Base-by-base conservation (phyloP, 1,140 invertebrate species). In the Drosophila micromelanica region DNA sequence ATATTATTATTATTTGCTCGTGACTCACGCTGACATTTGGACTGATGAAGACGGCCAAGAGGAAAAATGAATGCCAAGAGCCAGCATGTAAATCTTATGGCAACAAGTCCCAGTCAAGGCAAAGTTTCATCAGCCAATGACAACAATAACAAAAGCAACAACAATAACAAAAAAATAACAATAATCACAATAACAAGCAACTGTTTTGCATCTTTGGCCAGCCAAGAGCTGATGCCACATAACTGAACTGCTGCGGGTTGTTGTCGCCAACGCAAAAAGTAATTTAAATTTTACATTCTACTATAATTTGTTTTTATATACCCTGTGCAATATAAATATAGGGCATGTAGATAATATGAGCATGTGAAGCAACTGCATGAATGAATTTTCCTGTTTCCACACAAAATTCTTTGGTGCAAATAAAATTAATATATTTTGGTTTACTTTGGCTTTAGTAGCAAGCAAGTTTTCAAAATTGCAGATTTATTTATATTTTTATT, bases 41-140 rank as follows among this genome's bases (percentile, higher is more conserved):
- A 30, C n/a, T 42, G 69, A 72, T 56, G 61, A 43, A 51, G 52
- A 57, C 38, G 48, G 51, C 15, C 12, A 11, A 62, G 49, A 17
- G 40, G 32, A 23, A 23, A 23, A 23, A 60, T 38, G 46, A 46
- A 32, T 59, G 54, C 55, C 62, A 32, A 43, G 13, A 67, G 62
- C 63, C 45, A 72, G 52, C 46, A 72, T 72, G 69, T 67, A 62
- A 59, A 32, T 67, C 62, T 72, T 72, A 59, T 67, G 38, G 51
- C 60, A 37, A 56, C 68, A 70, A 70, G 68, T 46, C 52, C 9
- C 6, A 64, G 68, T 43, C 43, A 64, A 46, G 51, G 30, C 57
- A 46, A 70, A 55, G 48, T 70, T 55, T 48, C 49, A 40, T 27
- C 42, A 32, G 37, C 30, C 42, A 23, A 38, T 56, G 13, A 42